Conservation (phyloP, 2,888 invertebrate species). For the Electrophaes corylata region DNA sequence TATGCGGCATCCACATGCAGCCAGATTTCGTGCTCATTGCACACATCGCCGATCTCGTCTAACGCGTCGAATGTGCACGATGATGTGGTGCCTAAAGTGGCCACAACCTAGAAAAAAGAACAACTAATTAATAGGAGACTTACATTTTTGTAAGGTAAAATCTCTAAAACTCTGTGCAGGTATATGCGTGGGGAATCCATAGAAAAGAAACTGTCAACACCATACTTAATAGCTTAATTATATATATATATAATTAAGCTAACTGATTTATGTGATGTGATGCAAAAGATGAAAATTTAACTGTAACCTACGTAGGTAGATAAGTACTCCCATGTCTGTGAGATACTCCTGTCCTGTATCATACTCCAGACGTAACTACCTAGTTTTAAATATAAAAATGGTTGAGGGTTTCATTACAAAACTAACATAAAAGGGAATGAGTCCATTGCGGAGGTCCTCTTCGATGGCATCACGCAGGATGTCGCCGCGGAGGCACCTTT, state of each 20-base stretch:
- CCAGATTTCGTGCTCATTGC: conserved; percentile 91
- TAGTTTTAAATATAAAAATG: background rate
- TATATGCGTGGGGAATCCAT: too few species aligned
- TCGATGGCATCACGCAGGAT: conserved; percentile 90
- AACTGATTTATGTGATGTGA: too few species aligned
- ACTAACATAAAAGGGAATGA: conserved; percentile 98
- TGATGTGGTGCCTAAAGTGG: conserved; percentile 97
- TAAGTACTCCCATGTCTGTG: too few species aligned
- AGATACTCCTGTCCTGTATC: too few species aligned
- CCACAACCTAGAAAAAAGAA: conserved; percentile 86
- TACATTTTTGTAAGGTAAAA: too few species aligned
- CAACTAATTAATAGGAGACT: background rate
- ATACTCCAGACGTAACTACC: too few species aligned
- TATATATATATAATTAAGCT: too few species aligned
- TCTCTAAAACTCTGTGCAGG: too few species aligned
- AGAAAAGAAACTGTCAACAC: too few species aligned
- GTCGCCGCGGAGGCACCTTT: conserved; percentile 89
- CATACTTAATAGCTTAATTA: too few species aligned
- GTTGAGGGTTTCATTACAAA: background rate
- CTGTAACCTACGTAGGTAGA: too few species aligned
- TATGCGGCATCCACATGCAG: conserved; percentile 98
- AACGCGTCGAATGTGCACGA: conserved; percentile 97
- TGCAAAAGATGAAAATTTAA: too few species aligned
- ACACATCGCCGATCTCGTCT: conserved; percentile 95
- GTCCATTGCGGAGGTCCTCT: conserved; percentile 93